Base-by-base conservation (phyloP, 2,888 invertebrate species). In the Drosophila peninsularis region DNA sequence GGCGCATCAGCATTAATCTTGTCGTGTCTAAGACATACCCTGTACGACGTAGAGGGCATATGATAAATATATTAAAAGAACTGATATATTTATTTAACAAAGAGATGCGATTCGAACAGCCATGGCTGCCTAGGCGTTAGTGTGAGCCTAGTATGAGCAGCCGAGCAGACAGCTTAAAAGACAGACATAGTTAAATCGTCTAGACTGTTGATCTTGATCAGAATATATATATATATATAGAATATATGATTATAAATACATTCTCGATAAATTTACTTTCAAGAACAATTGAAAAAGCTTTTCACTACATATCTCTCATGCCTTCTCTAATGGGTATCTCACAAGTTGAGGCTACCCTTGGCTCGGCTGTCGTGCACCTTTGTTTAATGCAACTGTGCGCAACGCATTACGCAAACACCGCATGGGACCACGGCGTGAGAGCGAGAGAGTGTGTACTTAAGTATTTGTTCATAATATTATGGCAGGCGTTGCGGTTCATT, bases 401-500 rank as follows among this genome's bases (percentile, higher is more conserved):
- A n/a, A 11, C 65, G 36, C 39, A 82, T 68, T 63, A 76, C 77
- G 86, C 71, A 80, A 73, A 73, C 86, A 67, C 55, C 82, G 37
- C 62, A 62, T 68, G 76, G 68, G 82, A 68, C 61, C 9, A 9
- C 11, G n/a, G n/a, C 45, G 45, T 27, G 21, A 32, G 37, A 45
- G 17, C n/a, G 9, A 53, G 14, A 27, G 37, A 24, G 55, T 32
- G 39, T 64, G 67, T 71, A 54, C 75, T 71, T 61, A 74, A 68
- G 76, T 76, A 76, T 78, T 76, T 76, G 76, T 73, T 76, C 76
- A 75, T 68, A 75, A 73, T 64, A 78, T 69, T 75, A 73, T 75
- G 73, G 67, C 67, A 62, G 74, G 71, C 80, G 87, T 75, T 83
- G 88, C 73, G 83, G 83, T 83, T 83, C 83, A 83, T 83, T 83